Evolutionary conservation across 2,888 invertebrate genomes (phyloP), one percentile per base, ranked within the genome.

Genomic region (Baccha elongata): DNA sequence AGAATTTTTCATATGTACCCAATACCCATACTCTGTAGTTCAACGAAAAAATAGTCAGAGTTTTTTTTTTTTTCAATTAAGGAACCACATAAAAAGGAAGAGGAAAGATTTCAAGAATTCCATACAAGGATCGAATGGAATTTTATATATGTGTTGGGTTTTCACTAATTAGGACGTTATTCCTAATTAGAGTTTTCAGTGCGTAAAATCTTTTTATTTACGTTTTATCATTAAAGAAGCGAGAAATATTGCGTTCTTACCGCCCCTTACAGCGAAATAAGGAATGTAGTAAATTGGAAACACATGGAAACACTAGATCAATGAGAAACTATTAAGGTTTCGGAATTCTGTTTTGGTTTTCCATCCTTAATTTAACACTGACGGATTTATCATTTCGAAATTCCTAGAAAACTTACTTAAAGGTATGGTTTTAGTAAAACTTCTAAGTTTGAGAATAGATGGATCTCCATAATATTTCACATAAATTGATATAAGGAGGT

Each of bases 151-250:
- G 64, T 55, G 37, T 64, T 72, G 52, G 71, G 29, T 69, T 78
- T 68, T 68, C 62, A 50, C 72, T 83, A 83, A 83, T 83, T 83
- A 83, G 83, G 83, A 83, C 83, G 68, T 78, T 62, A 35, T 35
- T 68, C 78, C 83, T 83, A 78, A 83, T 83, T 78, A 73, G 83
- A 64, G 64, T 55, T 58, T 73, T 55, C 26, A 58, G 48, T 62
- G 53, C 26, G 55, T 69, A 53, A 58, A 83, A 50, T 73, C 64
- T 42, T 68, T 29, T 58, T 23, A 13, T 26, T 58, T 23, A 58
- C 5, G 17, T n/a, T 48, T n/a, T 55, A n/a, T 65, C 71, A 72
- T 72, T 76, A n/a, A n/a, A n/a, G n/a, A n/a, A 58, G 44, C 37
- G 42, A 21, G 15, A 15, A 58, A 72, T 72, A 68, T 68, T 62